Evolutionary conservation across 2,888 invertebrate species (phyloP).

Genomic region (Argyresthia goedartella): DNA sequence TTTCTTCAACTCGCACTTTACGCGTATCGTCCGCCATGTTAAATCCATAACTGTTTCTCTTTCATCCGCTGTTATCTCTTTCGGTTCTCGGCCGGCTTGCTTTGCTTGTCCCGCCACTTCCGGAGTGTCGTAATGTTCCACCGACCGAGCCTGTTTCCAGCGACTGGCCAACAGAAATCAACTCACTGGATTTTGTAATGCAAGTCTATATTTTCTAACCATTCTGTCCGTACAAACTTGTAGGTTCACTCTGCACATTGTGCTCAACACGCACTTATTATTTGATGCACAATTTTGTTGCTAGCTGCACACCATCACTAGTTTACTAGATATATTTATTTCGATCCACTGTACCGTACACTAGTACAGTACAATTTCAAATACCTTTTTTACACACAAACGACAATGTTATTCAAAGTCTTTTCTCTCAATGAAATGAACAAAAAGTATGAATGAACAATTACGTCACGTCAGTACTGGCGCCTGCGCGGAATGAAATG

Average conservation of each 20-base stretch:
- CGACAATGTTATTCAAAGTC: slow-evolving; percentile 3
- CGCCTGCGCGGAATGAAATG: slow-evolving; percentile 47
- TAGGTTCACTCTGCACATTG: not conserved
- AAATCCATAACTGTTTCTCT: slow-evolving; percentile 83
- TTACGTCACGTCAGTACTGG: slow-evolving; percentile 65
- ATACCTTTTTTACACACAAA: not conserved
- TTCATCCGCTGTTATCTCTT: slow-evolving; percentile 71
- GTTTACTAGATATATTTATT: too few relatives aligned
- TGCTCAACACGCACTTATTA: not conserved
- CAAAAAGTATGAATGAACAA: slow-evolving; percentile 68
- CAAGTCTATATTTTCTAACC: not conserved
- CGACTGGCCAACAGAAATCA: not conserved
- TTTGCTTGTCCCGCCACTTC: slow-evolving; percentile 63
- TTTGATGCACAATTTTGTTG: too few relatives aligned
- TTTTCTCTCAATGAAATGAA: slow-evolving; percentile 42
- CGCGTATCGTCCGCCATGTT: slow-evolving; percentile 93
- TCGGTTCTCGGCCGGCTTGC: slow-evolving; percentile 57
- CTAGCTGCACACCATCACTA: too few relatives aligned
- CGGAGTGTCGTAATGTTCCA: slow-evolving; percentile 70
- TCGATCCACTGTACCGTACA: not conserved
- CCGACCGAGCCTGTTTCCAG: slow-evolving; percentile 54
- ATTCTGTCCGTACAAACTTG: not conserved
- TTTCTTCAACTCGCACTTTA: slow-evolving; percentile 93
- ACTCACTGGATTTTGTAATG: not conserved
- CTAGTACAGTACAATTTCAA: not conserved